These are phyloP conservation scores for Amphiprion ocellaris DNA, from an alignment of 2,113 vertebrate species.

Conservation along the genomic window DNA sequence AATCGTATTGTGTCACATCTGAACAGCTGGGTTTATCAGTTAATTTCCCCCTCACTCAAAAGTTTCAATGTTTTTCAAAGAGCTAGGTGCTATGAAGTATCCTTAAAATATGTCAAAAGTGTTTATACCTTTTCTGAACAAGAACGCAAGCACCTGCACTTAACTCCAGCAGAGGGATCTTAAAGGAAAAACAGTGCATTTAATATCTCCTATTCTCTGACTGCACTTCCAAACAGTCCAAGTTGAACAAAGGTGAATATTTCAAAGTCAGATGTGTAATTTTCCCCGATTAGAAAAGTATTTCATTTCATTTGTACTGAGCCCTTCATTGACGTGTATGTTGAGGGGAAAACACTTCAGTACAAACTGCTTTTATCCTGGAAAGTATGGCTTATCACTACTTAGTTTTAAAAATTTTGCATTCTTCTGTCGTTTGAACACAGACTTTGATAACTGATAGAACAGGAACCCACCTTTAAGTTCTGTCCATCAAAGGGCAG, in stretches of 20 bases:
- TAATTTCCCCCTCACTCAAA: too few species aligned
- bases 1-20: too few species aligned
- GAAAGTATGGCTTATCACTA: too few species aligned
- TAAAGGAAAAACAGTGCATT: too few species aligned
- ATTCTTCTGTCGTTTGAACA: not conserved
- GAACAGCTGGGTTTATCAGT: not conserved
- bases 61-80: not conserved
- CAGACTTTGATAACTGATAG: not conserved
- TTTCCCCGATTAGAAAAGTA: not conserved
- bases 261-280: not conserved
- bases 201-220: too few species aligned
- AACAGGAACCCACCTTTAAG: constrained; percentile 87
- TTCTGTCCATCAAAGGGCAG: constrained; percentile 98
- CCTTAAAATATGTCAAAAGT: not conserved
- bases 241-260: not conserved
- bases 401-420: too few species aligned
- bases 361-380: too few species aligned
- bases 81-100: not conserved
- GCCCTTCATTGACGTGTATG: too few species aligned
- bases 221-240: too few species aligned
- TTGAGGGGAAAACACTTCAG: too few species aligned
- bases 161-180: too few species aligned
- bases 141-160: not conserved
- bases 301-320: too few species aligned
- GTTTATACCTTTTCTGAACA: not conserved